These are phyloP conservation scores for Tragelaphus eurycerus DNA, from an alignment of 2,797 vertebrate genomes.

Conservation along the genomic window DNA sequence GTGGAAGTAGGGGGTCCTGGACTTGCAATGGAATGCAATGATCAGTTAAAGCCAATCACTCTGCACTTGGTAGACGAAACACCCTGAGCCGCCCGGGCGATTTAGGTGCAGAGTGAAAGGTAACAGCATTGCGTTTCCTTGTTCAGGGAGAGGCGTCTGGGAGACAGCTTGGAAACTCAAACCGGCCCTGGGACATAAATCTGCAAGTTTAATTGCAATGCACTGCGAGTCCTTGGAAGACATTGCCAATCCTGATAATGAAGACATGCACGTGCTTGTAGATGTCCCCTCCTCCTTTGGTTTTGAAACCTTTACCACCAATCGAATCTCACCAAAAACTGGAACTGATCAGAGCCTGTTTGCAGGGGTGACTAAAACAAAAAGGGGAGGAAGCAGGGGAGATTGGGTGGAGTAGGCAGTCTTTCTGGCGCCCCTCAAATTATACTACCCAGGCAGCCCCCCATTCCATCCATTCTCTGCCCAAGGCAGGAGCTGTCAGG, in stretches of 20 bases:
- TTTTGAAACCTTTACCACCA: slow-evolving; percentile 63
- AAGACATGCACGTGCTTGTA: slow-evolving; percentile 46
- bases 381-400: neutral
- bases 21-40: slow-evolving; percentile 55
- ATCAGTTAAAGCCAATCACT: slow-evolving; percentile 69
- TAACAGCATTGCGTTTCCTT: slow-evolving; percentile 41
- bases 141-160: slow-evolving; percentile 1
- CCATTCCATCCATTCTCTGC: slow-evolving; percentile 34
- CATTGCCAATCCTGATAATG: slow-evolving; percentile 39
- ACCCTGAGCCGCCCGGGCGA: neutral
- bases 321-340: slow-evolving; percentile 36
- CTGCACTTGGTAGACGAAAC: slow-evolving; percentile 67
- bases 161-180: slow-evolving; percentile 31
- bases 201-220: slow-evolving; percentile 33
- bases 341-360: slow-evolving; percentile 31
- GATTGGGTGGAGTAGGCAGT: slow-evolving; percentile 30
- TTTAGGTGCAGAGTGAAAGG: slow-evolving; percentile 68
- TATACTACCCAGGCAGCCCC: slow-evolving; percentile 29
- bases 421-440: slow-evolving; percentile 64
- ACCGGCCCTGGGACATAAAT: slow-evolving; percentile 23
- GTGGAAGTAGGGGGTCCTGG: neutral
- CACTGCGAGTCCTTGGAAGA: slow-evolving; percentile 29
- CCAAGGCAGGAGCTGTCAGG: slow-evolving; percentile 62
- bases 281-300: neutral
- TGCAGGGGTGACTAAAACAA: neutral